Conservation (phyloP, 2,113 vertebrate genomes). For the Platysteira castanea region DNA sequence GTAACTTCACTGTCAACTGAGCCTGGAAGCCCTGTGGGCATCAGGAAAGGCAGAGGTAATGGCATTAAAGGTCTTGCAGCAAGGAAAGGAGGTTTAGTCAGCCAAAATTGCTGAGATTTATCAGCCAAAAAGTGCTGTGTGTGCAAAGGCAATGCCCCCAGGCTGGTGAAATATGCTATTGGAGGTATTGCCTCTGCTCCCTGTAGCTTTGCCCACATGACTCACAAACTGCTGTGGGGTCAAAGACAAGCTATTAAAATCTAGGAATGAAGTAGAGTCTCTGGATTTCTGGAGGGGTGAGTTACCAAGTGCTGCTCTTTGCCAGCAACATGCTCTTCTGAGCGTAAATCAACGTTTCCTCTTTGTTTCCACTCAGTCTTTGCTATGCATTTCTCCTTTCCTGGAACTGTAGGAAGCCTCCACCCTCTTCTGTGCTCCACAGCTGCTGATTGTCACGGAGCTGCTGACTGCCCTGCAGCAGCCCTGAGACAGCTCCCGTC, state of each 20-base stretch:
- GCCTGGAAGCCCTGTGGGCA: neutral
- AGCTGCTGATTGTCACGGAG: neutral
- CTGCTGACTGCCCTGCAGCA: neutral
- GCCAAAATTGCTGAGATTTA: neutral
- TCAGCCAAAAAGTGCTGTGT: neutral
- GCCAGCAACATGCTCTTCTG: neutral
- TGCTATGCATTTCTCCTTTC: neutral
- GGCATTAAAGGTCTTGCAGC: neutral
- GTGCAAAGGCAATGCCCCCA: neutral
- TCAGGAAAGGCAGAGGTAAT: neutral
- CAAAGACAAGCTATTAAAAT: neutral
- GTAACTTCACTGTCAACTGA: neutral
- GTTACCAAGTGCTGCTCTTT: neutral
- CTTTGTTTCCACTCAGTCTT: neutral
- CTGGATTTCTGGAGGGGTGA: neutral
- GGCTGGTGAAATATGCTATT: neutral
- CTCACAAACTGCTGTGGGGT: neutral
- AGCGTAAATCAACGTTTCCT: neutral
- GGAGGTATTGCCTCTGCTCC: neutral
- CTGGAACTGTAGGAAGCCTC: neutral
- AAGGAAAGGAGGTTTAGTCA: neutral
- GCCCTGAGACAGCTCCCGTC: neutral
- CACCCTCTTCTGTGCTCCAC: neutral
- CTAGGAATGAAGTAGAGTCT: neutral
- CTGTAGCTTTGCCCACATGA: neutral